A percentile compares a stretch with the other conserved stretches of the same genome.
phyloP scores from a whole-genome alignment of 1,140 invertebrate species.

The Leptinotarsa lineolata region DNA sequence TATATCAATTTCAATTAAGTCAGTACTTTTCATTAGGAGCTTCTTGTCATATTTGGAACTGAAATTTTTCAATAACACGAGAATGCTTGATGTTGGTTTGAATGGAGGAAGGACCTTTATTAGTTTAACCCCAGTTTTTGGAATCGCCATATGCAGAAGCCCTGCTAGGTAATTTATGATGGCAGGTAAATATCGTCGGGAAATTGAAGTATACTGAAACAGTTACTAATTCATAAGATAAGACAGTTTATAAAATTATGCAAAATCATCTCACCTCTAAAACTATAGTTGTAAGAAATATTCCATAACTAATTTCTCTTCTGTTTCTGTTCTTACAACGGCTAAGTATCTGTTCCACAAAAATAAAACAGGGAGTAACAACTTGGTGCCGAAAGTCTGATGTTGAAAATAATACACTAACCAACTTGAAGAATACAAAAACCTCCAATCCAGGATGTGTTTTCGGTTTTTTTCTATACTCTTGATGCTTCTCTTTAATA shows the following conservation, averaged over 20 bases:
- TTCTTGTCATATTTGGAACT: conserved; percentile 53
- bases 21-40: conserved; percentile 56
- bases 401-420: conserved; percentile 78
- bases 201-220: conserved; percentile 76
- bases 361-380: conserved; percentile 80
- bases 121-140: conserved; percentile 60
- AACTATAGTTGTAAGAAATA: conserved; percentile 74
- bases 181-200: conserved; percentile 80
- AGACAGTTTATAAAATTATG: not conserved
- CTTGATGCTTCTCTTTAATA: conserved; percentile 74
- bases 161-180: conserved; percentile 77
- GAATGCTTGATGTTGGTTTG: conserved; percentile 61
- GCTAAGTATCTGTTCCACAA: conserved; percentile 80
- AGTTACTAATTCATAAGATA: not conserved
- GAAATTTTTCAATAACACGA: conserved; percentile 60
- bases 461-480: conserved; percentile 66
- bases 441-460: conserved; percentile 69
- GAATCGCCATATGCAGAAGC: conserved; percentile 67
- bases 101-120: conserved; percentile 70
- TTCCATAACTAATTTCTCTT: conserved; percentile 74
- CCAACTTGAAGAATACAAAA: conserved; percentile 78
- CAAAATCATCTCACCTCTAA: conserved; percentile 66
- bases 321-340: conserved; percentile 65
- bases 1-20: conserved; percentile 62
- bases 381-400: conserved; percentile 88